These are phyloP conservation scores for Mantis religiosa DNA, from an alignment of 2,888 invertebrate genomes.

Conservation along the genomic window DNA sequence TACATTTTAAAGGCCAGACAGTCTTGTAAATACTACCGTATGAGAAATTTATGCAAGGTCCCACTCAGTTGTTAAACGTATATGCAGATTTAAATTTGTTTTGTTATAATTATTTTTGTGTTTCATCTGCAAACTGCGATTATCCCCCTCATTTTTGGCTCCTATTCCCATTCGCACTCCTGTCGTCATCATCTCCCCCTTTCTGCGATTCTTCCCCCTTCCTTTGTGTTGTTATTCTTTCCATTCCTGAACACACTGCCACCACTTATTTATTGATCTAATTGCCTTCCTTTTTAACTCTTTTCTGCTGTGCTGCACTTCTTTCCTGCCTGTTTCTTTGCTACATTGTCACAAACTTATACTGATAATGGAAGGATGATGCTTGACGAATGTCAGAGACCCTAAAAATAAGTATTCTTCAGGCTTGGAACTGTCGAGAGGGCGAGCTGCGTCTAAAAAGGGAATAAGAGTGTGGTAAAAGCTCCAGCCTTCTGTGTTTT, in stretches of 20 bases:
- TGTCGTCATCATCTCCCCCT: background rate
- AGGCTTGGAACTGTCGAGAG: background rate
- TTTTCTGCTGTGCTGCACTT: background rate
- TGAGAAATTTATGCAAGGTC: too few species aligned
- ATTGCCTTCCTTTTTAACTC: background rate
- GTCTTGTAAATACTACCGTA: too few species aligned
- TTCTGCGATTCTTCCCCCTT: background rate
- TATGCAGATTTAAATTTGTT: too few species aligned
- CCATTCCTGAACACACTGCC: background rate
- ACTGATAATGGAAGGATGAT: background rate
- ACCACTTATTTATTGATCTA: background rate
- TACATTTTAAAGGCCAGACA: too few species aligned
- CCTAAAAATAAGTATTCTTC: background rate
- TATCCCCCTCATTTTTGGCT: too few species aligned
- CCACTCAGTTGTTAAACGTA: too few species aligned
- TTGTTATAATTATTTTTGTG: too few species aligned
- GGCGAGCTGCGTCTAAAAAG: background rate
- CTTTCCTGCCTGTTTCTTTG: background rate
- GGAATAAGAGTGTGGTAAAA: background rate
- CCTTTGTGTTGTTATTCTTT: background rate
- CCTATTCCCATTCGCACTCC: background rate
- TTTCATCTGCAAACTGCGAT: too few species aligned
- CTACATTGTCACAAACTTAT: background rate
- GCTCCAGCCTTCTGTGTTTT: too few species aligned
- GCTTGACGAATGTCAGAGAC: background rate